Percentiles rank a stretch among this genome's conserved stretches.
Evolutionary conservation across 2,888 invertebrate species (phyloP).

Genomic region (Corbicula japonica): DNA sequence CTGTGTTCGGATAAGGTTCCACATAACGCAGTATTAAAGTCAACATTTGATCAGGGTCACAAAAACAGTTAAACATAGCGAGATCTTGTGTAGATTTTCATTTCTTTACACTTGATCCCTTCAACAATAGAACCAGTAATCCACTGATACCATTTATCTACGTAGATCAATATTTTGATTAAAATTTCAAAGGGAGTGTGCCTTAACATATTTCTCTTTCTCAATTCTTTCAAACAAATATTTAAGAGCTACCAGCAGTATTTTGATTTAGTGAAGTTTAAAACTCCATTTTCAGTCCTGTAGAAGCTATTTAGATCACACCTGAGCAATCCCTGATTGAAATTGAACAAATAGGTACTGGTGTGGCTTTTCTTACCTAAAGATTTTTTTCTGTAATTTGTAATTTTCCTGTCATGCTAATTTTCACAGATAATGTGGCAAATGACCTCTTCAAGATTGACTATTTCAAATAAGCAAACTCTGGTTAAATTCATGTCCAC

Average conservation of each 20-base stretch:
- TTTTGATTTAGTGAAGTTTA: too few species aligned
- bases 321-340: too few species aligned
- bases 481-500: too few species aligned
- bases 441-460: too few species aligned
- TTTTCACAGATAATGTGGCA: too few species aligned
- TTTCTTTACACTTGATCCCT: conserved; percentile 15
- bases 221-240: neutral
- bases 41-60: conserved; percentile 32
- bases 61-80: conserved; percentile 19
- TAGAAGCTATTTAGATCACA: too few species aligned
- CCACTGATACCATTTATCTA: conserved; percentile 26
- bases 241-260: neutral
- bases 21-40: conserved; percentile 14
- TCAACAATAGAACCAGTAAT: conserved; percentile 8
- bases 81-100: conserved; percentile 23
- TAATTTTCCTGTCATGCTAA: too few species aligned
- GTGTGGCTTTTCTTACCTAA: too few species aligned
- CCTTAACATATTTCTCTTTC: neutral
- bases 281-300: too few species aligned
- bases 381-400: too few species aligned
- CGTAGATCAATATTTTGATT: conserved; percentile 29
- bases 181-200: conserved; percentile 17
- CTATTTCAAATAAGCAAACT: too few species aligned
- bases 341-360: too few species aligned
- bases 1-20: conserved; percentile 5